These are phyloP conservation scores for Melieria picta DNA, from an alignment of 2,888 invertebrate species.

Conservation along the genomic window DNA sequence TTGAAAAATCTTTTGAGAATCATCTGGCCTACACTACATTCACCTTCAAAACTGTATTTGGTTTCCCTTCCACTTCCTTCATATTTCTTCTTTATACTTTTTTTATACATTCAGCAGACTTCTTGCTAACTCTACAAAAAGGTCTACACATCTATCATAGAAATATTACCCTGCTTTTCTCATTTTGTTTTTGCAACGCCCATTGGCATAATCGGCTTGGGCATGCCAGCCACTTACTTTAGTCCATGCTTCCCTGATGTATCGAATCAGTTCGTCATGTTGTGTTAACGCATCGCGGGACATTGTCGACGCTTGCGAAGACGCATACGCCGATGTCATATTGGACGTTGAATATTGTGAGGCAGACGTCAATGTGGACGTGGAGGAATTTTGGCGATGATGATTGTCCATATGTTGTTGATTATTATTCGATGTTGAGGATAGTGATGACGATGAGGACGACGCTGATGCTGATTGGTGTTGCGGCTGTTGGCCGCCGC, in stretches of 20 bases:
- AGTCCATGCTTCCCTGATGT: conserved; percentile 81
- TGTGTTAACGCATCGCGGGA: conserved; percentile 61
- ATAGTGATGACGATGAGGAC: conserved; percentile 46
- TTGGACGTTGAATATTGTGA: conserved; percentile 53
- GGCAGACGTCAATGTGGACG: conserved; percentile 36
- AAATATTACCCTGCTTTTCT: no score
- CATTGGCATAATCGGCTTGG: no score
- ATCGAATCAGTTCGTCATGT: conserved; percentile 83
- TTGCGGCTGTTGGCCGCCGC: conserved; percentile 54
- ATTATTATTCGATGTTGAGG: conserved; percentile 52
- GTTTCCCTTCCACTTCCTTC: no score
- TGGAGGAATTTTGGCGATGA: conserved; percentile 50
- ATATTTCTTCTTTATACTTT: no score
- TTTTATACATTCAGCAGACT: no score
- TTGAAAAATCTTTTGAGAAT: no score
- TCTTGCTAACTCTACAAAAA: no score
- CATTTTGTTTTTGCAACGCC: no score
- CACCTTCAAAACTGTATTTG: no score
- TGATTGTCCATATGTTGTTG: conserved; percentile 49
- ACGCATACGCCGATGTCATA: conserved; percentile 44
- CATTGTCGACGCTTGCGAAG: conserved; percentile 45
- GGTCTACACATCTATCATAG: no score
- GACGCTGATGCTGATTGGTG: conserved; percentile 52
- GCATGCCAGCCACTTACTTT: conserved; percentile 67
- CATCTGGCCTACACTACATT: no score